These are phyloP conservation scores for Oryzias melastigma DNA, from an alignment of 2,113 vertebrate species.

Conservation along the genomic window DNA sequence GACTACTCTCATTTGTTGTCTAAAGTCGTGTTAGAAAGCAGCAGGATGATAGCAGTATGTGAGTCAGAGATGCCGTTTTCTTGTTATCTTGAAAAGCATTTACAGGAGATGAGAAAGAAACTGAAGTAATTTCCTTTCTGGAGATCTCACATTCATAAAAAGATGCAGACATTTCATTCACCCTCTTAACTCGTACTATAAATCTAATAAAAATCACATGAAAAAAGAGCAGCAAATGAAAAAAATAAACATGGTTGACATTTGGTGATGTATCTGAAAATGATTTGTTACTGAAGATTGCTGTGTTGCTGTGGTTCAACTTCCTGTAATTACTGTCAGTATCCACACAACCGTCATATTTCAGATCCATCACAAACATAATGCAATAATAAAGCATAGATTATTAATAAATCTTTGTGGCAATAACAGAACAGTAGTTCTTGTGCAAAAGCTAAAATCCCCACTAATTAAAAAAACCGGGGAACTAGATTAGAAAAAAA, in stretches of 20 bases:
- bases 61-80: not conserved
- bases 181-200: no score
- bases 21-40: not conserved
- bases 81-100: not conserved
- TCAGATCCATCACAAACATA: conserved; percentile 29
- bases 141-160: no score
- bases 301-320: conserved; percentile 47
- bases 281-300: conserved; percentile 53
- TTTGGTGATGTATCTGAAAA: conserved; percentile 64
- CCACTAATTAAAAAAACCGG: no score
- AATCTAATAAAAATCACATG: conserved; percentile 7
- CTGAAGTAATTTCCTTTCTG: no score
- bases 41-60: not conserved
- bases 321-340: conserved; percentile 69
- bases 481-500: no score
- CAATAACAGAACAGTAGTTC: conserved; percentile 5
- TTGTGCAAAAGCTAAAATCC: no score
- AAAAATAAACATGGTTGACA: conserved; percentile 44
- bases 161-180: no score
- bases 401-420: conserved; percentile 25
- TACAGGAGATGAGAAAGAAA: conserved; percentile 4
- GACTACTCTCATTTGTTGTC: conserved; percentile 38
- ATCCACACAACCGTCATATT: conserved; percentile 46
- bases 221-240: conserved; percentile 19
- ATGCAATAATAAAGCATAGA: conserved; percentile 45